phyloP scores from a whole-genome alignment of 1,140 invertebrate species.

The Aporrectodea caliginosa region DNA sequence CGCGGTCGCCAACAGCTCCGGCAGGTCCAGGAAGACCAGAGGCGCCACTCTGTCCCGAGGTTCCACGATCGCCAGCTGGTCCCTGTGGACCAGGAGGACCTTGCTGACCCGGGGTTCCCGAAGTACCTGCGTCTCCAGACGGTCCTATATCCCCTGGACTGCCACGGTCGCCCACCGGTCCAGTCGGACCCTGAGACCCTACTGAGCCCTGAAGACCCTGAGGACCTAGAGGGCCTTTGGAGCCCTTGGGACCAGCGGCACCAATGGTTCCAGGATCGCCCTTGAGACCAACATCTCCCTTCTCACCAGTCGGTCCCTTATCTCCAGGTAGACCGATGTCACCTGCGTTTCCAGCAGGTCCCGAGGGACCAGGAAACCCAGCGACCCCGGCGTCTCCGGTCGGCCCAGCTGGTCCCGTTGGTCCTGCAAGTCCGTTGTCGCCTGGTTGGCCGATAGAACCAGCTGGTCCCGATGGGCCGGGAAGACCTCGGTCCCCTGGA shows the following conservation, averaged over 20 bases:
- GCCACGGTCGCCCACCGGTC: neutral
- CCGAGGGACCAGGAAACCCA: constrained; percentile 12
- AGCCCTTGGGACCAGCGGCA: constrained; percentile 11
- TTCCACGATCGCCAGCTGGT: neutral
- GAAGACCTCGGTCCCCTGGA: neutral
- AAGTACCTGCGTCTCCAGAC: neutral
- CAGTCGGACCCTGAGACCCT: neutral
- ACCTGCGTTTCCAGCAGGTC: constrained; percentile 8
- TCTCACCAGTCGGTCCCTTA: constrained; percentile 1
- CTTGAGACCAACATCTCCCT: constrained; percentile 10
- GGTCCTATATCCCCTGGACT: neutral
- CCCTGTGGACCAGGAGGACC: constrained; percentile 13
- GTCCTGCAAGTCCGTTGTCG: constrained; percentile 57
- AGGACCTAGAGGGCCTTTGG: neutral
- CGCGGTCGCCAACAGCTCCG: neutral
- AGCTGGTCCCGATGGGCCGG: too few species aligned
- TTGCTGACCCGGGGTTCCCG: neutral
- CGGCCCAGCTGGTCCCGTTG: constrained; percentile 53
- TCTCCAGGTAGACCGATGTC: neutral
- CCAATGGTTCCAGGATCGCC: constrained; percentile 10
- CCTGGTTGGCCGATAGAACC: neutral
- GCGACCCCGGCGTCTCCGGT: constrained; percentile 11
- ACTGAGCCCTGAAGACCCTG: neutral
- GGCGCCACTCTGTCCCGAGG: constrained; percentile 1
- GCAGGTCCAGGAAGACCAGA: constrained; percentile 14